phyloP scores from a whole-genome alignment of 30 jellyfish, hydroid and myxozoan species.

The Chrysaora quinquecirrha region DNA sequence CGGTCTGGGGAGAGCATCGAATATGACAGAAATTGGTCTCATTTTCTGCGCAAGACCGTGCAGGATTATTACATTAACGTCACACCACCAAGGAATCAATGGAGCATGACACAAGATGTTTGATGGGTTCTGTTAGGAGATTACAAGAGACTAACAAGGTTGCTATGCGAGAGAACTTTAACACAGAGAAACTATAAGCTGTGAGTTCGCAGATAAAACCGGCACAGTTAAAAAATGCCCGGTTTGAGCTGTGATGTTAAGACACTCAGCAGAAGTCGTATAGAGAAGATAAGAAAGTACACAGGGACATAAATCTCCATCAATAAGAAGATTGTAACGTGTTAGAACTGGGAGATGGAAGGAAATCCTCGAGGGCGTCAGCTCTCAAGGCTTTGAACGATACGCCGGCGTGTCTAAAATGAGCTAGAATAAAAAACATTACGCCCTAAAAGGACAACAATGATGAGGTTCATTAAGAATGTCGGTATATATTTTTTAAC shows the following conservation, averaged over 20 bases:
- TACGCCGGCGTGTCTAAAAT: not conserved
- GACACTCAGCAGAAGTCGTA: not conserved
- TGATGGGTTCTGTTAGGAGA: not conserved
- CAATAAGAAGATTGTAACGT: too few species aligned
- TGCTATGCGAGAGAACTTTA: not conserved
- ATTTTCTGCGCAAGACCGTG: not conserved
- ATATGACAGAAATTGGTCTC: not conserved
- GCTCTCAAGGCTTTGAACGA: not conserved
- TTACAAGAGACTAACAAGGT: not conserved
- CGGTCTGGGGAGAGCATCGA: constrained; percentile 2
- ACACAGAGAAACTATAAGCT: not conserved
- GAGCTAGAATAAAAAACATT: too few species aligned
- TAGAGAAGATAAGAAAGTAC: not conserved
- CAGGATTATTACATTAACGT: not conserved
- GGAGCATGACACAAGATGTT: not conserved
- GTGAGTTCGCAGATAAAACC: not conserved
- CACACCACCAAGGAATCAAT: not conserved
- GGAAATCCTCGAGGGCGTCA: not conserved
- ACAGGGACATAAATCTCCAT: not conserved
- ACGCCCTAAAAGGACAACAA: too few species aligned
- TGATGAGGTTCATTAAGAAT: too few species aligned
- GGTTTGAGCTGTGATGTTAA: not conserved
- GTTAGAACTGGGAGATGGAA: not conserved
- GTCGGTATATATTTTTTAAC: too few species aligned
- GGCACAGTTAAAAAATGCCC: not conserved